These are phyloP conservation scores for Atlantisia rogersi DNA, from an alignment of 2,113 vertebrate genomes.

Conservation along the genomic window DNA sequence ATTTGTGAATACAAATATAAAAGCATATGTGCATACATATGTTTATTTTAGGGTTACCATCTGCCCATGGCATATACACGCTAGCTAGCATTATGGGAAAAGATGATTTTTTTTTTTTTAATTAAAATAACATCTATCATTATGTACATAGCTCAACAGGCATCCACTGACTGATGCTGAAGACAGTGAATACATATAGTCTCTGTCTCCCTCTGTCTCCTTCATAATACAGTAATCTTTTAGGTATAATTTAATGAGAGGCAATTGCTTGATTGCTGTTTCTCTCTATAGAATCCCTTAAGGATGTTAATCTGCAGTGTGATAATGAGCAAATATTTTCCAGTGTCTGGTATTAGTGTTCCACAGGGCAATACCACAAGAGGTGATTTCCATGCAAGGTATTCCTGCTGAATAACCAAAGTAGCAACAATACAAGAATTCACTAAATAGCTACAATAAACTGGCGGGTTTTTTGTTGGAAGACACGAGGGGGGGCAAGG, in stretches of 20 bases:
- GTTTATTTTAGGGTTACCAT: not conserved
- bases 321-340: constrained; percentile 24
- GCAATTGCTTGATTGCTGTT: not conserved
- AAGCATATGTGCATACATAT: constrained; percentile 15
- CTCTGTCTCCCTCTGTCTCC: not conserved
- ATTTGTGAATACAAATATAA: constrained; percentile 3
- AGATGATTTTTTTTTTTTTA: not conserved
- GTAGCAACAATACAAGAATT: not conserved
- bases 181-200: not conserved
- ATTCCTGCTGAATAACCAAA: not conserved
- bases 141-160: not conserved
- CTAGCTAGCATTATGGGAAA: not conserved
- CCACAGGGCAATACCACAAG: not conserved
- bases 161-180: not conserved
- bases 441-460: not conserved
- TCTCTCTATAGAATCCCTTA: not conserved
- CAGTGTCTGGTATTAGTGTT: not conserved
- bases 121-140: not conserved
- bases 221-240: not conserved
- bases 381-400: not conserved
- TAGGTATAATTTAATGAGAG: constrained; percentile 1
- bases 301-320: not conserved
- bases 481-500: no score
- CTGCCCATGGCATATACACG: not conserved
- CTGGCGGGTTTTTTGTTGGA: not conserved